Evolutionary conservation across 2,888 invertebrate genomes (phyloP), one percentile per base, ranked within the genome.

Genomic region (Stenichneumon culpator): DNA sequence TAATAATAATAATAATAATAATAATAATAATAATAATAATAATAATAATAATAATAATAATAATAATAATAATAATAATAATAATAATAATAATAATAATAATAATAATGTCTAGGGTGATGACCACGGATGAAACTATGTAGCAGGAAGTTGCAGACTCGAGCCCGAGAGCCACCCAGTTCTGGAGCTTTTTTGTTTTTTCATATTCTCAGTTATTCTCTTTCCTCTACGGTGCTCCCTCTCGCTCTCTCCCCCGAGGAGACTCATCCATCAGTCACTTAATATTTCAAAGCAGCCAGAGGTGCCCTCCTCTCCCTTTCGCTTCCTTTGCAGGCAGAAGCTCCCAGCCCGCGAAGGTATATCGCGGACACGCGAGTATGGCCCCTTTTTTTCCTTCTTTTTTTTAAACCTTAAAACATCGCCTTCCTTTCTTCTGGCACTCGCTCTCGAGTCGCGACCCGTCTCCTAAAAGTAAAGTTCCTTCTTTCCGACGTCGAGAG

Each of bases 221-320:
- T 86, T 86, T 73, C 79, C 81, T 86, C 69, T 69, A 32, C 67
- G 44, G 50, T 32, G 52, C 65, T 52, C 54, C 68, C 60, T 82
- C 74, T 86, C 83, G 82, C 82, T 86, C 84, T 88, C 87, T 82
- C 87, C 88, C 90, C 92, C 89, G 89, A 88, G 90, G 91, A 93
- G 91, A 86, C 92, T 91, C 93, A 93, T 93, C 93, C 93, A 93
- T 93, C 93, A 93, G 93, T 92, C 93, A 93, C 93, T 93, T 92
- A 93, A 93, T 93, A 93, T 93, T 93, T 93, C 92, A 93, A 92
- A 91, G 91, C 89, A 90, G 86, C 90, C 82, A 68, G 73, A 57
- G 60, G 50, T 52, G 68, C 60, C 69, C 81, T 68, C 72, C 78
- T 74, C 67, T 60, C 60, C 50, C 60, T 39, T 79, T 50, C 36